These are phyloP conservation scores for Nemoura dubitans DNA, from an alignment of 2,888 invertebrate species.

Conservation along the genomic window DNA sequence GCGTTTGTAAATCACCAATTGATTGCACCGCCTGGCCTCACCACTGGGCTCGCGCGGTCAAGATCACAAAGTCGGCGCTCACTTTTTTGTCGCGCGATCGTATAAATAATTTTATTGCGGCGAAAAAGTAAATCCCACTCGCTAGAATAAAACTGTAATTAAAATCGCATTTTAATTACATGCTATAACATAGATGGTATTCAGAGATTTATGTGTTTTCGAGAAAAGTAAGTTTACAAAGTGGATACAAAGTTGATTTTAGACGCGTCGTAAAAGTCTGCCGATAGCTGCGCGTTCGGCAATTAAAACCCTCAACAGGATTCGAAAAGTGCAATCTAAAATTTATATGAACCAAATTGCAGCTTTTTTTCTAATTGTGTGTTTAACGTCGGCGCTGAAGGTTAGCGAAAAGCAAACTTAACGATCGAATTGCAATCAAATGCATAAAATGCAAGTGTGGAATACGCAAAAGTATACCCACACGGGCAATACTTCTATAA, in stretches of 20 bases:
- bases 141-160: background rate
- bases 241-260: background rate
- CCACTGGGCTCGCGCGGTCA: background rate
- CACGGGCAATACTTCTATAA: too few species aligned
- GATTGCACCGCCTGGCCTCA: background rate
- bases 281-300: background rate
- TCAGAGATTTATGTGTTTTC: conserved; percentile 3
- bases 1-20: background rate
- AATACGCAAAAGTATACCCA: too few species aligned
- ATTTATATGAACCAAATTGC: background rate
- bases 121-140: background rate
- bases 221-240: background rate
- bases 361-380: background rate
- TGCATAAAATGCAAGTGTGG: too few species aligned
- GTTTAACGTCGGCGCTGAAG: background rate
- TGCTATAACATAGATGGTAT: background rate
- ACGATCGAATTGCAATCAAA: too few species aligned
- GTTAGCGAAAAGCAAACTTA: too few species aligned
- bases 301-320: background rate
- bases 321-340: background rate
- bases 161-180: background rate
- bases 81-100: background rate
- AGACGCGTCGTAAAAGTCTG: background rate
- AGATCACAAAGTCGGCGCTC: background rate
- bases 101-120: background rate